Evolutionary conservation across 2,797 vertebrate species (phyloP).

Genomic region (Platyrinchus mystaceus): DNA sequence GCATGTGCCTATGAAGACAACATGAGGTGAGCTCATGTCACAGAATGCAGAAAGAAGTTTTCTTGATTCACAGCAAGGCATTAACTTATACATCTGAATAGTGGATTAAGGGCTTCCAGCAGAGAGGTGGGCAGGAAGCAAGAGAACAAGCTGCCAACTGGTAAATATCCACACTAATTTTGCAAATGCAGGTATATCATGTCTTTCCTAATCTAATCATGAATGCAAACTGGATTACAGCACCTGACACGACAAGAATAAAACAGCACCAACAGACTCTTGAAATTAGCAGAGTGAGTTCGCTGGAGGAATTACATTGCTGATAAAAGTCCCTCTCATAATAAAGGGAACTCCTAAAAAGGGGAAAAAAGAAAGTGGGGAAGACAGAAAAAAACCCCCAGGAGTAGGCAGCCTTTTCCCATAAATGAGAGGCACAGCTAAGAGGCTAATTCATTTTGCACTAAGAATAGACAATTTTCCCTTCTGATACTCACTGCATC

Average conservation of each 20-base stretch:
- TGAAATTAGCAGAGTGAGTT: slow-evolving; percentile 22
- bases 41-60: slow-evolving; percentile 40
- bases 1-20: slow-evolving; percentile 28
- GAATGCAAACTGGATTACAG: slow-evolving; percentile 63
- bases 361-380: neutral
- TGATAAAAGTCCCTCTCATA: neutral
- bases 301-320: slow-evolving; percentile 4
- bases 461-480: neutral
- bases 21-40: slow-evolving; percentile 32
- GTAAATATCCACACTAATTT: slow-evolving; percentile 57
- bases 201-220: slow-evolving; percentile 60
- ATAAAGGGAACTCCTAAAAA: neutral
- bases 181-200: slow-evolving; percentile 60
- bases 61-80: slow-evolving; percentile 40
- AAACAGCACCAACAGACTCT: neutral
- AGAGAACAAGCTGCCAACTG: slow-evolving; percentile 38
- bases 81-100: slow-evolving; percentile 29
- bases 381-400: neutral
- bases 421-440: neutral
- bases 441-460: neutral
- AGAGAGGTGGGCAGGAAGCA: slow-evolving; percentile 31
- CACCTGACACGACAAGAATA: slow-evolving; percentile 58
- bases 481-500: neutral
- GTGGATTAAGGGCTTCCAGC: slow-evolving; percentile 49
- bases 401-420: neutral